Evolutionary conservation across 2,797 vertebrate genomes (phyloP).

Genomic region (Zalophus californianus): DNA sequence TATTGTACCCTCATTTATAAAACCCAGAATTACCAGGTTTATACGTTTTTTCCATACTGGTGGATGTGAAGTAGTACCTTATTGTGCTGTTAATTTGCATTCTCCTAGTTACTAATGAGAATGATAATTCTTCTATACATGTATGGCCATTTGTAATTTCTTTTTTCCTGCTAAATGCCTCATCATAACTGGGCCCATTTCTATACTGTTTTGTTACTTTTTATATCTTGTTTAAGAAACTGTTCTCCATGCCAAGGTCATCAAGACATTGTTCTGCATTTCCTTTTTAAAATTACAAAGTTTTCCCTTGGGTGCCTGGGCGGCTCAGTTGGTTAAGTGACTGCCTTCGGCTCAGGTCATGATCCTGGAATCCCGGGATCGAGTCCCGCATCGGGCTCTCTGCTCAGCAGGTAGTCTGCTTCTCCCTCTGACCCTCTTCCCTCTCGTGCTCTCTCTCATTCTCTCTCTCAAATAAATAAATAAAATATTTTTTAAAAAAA

Average conservation of each 20-base stretch:
- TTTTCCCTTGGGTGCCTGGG: neutral
- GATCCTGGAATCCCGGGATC: too few species aligned
- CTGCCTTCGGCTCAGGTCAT: too few species aligned
- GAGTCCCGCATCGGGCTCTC: too few species aligned
- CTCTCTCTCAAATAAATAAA: too few species aligned
- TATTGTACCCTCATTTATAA: neutral
- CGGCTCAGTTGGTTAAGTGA: too few species aligned
- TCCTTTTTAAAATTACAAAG: conserved; percentile 17
- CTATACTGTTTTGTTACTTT: neutral
- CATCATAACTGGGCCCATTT: neutral
- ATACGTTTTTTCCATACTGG: neutral
- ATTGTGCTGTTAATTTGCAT: neutral
- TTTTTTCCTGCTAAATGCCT: neutral
- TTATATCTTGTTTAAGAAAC: neutral
- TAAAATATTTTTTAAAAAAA: too few species aligned
- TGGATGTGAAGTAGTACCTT: neutral
- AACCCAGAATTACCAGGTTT: neutral
- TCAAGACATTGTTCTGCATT: neutral
- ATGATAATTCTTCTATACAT: neutral
- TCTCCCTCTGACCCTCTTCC: too few species aligned
- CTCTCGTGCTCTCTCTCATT: too few species aligned
- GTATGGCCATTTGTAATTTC: neutral
- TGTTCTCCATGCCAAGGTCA: neutral
- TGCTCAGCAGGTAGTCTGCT: too few species aligned
- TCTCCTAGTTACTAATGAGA: neutral